Percentiles rank a stretch among this genome's conserved stretches.
These are phyloP conservation scores for Dreissena polymorpha DNA, from an alignment of 1,140 invertebrate genomes.

Conservation along the genomic window DNA sequence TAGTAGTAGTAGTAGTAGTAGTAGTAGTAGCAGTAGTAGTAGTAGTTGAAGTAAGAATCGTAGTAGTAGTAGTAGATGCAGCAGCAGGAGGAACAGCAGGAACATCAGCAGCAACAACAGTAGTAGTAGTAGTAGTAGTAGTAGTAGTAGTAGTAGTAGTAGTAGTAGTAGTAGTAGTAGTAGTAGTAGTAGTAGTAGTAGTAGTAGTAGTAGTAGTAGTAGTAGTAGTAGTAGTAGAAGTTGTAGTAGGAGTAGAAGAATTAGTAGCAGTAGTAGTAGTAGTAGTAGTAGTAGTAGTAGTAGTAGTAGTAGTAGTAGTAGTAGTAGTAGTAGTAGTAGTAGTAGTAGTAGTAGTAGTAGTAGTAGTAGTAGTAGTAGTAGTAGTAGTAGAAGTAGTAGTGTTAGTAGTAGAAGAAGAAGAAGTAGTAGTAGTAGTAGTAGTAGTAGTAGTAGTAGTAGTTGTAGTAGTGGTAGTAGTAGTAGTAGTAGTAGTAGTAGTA, in stretches of 20 bases:
- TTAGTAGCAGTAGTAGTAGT: not conserved
- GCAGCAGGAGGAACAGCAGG: not conserved
- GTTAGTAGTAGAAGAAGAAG: not conserved
- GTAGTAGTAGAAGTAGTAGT: not conserved
- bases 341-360: not conserved
- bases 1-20: not conserved
- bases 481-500: too few relatives aligned
- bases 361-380: not conserved
- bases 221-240: not conserved
- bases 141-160: conserved; percentile 2
- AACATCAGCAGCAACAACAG: not conserved
- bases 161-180: conserved; percentile 2
- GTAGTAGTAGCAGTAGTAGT: not conserved
- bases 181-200: not conserved
- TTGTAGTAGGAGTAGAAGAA: not conserved
- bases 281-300: conserved; percentile 2
- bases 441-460: too few relatives aligned
- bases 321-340: too few relatives aligned
- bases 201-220: not conserved
- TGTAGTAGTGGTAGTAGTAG: too few relatives aligned
- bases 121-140: conserved; percentile 3
- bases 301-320: conserved; percentile 3
- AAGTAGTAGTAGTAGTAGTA: not conserved
- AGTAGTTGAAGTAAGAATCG: not conserved
- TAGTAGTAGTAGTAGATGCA: not conserved